Evolutionary conservation across 2,888 invertebrate genomes (phyloP).

Genomic region (Liopterus haemorrhoidalis): DNA sequence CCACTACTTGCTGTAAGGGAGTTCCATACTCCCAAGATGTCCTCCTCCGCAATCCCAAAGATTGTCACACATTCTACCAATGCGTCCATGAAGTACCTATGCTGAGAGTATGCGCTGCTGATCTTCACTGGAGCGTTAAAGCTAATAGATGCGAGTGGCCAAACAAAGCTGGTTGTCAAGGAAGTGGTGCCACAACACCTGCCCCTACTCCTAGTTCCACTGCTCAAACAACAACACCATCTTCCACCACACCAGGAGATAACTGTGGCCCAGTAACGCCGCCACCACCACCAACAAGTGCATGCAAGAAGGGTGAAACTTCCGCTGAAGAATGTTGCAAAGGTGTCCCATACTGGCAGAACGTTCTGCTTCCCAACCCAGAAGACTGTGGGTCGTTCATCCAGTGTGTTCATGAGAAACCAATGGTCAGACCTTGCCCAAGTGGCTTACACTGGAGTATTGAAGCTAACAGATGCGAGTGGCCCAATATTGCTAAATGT

Average conservation of each 20-base stretch:
- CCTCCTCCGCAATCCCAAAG: constrained; percentile 15
- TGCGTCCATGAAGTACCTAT: constrained; percentile 16
- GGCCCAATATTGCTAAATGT: constrained; percentile 22
- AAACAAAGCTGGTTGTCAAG: constrained; percentile 6
- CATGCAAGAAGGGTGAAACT: constrained; percentile 10
- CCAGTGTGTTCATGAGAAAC: constrained; percentile 17
- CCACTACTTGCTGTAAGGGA: constrained; percentile 7
- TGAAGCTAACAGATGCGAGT: constrained; percentile 20
- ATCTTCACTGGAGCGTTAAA: constrained; percentile 11
- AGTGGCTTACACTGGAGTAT: constrained; percentile 23
- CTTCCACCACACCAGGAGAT: no score
- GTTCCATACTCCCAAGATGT: constrained; percentile 6
- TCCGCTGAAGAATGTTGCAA: constrained; percentile 9
- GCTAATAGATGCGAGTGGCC: constrained; percentile 18
- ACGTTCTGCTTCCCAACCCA: constrained; percentile 12
- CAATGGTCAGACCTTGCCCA: constrained; percentile 19
- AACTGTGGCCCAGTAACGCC: no score
- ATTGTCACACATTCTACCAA: constrained; percentile 16
- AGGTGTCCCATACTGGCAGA: constrained; percentile 6
- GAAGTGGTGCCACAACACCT: not conserved
- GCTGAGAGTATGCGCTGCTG: constrained; percentile 8
- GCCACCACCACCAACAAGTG: no score
- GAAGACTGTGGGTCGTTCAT: constrained; percentile 13
- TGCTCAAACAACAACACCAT: no score
- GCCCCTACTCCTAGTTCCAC: no score